A percentile compares a stretch with the other conserved stretches of the same genome.
phyloP scores from a whole-genome alignment of 2,797 vertebrate species.

The Naso thynnoides region DNA sequence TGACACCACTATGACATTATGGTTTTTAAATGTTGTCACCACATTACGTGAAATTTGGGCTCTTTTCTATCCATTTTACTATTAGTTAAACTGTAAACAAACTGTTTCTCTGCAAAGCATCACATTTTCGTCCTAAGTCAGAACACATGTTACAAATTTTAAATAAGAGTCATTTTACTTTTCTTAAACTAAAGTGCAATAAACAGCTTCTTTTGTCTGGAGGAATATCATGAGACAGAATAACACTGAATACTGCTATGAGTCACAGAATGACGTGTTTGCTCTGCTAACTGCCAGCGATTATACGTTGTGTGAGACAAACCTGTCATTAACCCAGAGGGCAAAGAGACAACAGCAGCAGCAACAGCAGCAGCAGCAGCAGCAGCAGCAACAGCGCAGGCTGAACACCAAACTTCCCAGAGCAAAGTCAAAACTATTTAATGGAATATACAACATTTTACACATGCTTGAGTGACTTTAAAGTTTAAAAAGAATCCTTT shows the following conservation, averaged over 20 bases:
- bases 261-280: slow-evolving; percentile 65
- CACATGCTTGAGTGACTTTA: not conserved
- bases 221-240: slow-evolving; percentile 34
- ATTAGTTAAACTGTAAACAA: not conserved
- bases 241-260: slow-evolving; percentile 36
- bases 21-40: not conserved
- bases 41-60: too few species aligned
- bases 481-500: slow-evolving; percentile 15
- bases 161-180: not conserved
- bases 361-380: slow-evolving; percentile 12
- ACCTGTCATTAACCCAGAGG: slow-evolving; percentile 68
- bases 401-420: slow-evolving; percentile 21
- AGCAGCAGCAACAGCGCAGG: slow-evolving; percentile 10
- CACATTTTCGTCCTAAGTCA: not conserved
- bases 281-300: slow-evolving; percentile 60
- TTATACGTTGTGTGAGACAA: slow-evolving; percentile 68
- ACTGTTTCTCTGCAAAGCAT: not conserved
- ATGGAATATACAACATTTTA: slow-evolving; percentile 14
- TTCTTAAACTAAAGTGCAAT: not conserved
- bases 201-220: slow-evolving; percentile 36
- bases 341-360: slow-evolving; percentile 31
- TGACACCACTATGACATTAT: not conserved
- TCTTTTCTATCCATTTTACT: not conserved
- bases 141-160: not conserved
- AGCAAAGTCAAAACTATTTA: slow-evolving; percentile 19